Percentiles rank a stretch among this genome's conserved stretches.
These are phyloP conservation scores for Tenualosa thibaudeaui DNA, from an alignment of 2,797 vertebrate genomes.

Conservation along the genomic window DNA sequence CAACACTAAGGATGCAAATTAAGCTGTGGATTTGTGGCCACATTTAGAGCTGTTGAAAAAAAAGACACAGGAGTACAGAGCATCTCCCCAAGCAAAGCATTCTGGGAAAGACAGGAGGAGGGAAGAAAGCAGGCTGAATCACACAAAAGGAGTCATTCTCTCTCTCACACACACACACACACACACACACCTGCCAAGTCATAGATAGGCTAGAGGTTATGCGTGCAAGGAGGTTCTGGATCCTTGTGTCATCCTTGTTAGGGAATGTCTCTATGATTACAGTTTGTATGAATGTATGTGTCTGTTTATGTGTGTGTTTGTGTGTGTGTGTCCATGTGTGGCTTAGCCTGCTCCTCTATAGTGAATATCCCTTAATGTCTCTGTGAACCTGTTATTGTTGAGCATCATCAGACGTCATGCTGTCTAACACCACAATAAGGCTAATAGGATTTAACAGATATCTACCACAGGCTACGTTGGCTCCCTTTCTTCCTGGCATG, in stretches of 20 bases:
- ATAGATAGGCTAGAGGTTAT: no score
- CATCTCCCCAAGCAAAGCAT: not conserved
- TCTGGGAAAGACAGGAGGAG: not conserved
- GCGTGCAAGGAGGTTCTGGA: no score
- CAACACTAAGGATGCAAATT: slow-evolving; percentile 27
- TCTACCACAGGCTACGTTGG: not conserved
- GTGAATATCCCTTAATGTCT: not conserved
- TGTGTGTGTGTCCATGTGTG: not conserved
- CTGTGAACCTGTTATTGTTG: not conserved
- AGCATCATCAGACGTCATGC: slow-evolving; percentile 15
- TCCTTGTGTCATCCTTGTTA: no score
- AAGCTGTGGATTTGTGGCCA: slow-evolving; percentile 3
- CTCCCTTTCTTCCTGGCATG: not conserved
- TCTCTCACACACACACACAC: no score
- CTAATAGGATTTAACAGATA: slow-evolving; percentile 14
- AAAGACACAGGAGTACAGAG: not conserved
- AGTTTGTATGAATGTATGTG: not conserved
- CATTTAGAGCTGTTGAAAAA: not conserved
- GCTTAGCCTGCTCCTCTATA: not conserved
- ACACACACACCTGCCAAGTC: no score
- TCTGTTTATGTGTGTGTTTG: not conserved
- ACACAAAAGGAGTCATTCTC: not conserved
- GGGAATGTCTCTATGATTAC: no score
- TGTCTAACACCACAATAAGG: not conserved
- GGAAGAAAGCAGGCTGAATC: not conserved